These are phyloP conservation scores for Congeria kusceri DNA, from an alignment of 2,888 invertebrate species.

Conservation along the genomic window DNA sequence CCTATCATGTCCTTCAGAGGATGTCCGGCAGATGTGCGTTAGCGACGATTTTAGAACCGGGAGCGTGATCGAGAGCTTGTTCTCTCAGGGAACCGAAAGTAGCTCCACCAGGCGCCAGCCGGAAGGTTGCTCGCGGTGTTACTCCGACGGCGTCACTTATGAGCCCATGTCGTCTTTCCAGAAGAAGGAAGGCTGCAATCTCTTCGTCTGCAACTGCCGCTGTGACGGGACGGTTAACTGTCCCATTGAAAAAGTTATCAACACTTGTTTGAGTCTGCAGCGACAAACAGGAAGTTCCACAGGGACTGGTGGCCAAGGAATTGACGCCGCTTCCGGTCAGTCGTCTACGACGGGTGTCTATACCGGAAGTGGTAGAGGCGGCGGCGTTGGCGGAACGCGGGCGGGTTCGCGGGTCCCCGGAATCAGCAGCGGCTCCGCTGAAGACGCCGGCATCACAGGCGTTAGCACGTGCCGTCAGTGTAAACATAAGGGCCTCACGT, in stretches of 20 bases:
- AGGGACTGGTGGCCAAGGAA: constrained; percentile 3
- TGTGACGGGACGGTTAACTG: constrained; percentile 74
- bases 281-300: neutral
- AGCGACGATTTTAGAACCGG: constrained; percentile 4
- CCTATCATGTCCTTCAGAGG: constrained; percentile 52
- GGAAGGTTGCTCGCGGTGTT: constrained; percentile 29
- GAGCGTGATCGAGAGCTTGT: neutral
- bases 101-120: constrained; percentile 24
- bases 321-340: constrained; percentile 2
- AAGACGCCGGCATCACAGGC: constrained; percentile 6
- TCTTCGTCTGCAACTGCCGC: constrained; percentile 70
- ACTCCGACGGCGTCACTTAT: constrained; percentile 32
- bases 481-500: constrained; percentile 30
- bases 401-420: neutral
- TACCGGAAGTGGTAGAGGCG: too few relatives aligned
- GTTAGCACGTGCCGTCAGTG: constrained; percentile 41
- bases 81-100: neutral
- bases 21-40: constrained; percentile 42
- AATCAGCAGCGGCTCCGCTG: constrained; percentile 4
- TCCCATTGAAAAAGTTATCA: constrained; percentile 46
- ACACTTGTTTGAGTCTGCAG: constrained; percentile 29
- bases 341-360: too few relatives aligned
- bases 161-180: constrained; percentile 64
- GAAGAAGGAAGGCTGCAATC: constrained; percentile 67
- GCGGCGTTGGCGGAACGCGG: neutral